A percentile compares a stretch with the other conserved stretches of the same genome.
phyloP scores from a whole-genome alignment of 2,797 vertebrate species.

The Leptoclinus maculatus region DNA sequence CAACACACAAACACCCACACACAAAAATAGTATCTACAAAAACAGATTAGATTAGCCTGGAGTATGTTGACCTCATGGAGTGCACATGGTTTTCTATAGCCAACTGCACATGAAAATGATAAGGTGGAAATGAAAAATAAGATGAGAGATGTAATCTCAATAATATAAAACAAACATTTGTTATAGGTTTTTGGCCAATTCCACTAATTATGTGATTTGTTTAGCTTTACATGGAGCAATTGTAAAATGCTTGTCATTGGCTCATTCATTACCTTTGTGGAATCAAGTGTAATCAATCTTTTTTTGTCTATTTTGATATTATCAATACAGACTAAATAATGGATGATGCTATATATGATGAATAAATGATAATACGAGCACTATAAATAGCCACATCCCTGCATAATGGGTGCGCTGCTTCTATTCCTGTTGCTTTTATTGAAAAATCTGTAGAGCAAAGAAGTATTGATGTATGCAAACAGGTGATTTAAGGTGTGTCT shows the following conservation, averaged over 20 bases:
- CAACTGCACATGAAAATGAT: no score
- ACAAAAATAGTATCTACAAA: no score
- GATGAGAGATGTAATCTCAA: not conserved
- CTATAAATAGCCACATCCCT: constrained; percentile 4
- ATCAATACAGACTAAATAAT: not conserved
- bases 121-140: not conserved
- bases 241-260: not conserved
- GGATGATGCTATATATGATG: not conserved
- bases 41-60: not conserved
- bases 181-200: not conserved
- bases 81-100: no score
- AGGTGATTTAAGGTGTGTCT: not conserved
- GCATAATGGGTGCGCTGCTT: not conserved
- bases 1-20: no score
- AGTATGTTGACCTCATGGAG: not conserved
- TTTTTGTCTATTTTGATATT: not conserved
- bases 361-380: constrained; percentile 19
- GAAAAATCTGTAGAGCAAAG: not conserved
- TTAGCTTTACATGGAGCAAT: not conserved
- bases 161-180: not conserved
- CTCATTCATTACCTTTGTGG: not conserved
- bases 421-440: not conserved
- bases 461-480: not conserved
- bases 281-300: not conserved
- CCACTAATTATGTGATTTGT: not conserved